Base-by-base conservation (phyloP, 1,140 invertebrate genomes). In the Drosophila triauraria region DNA sequence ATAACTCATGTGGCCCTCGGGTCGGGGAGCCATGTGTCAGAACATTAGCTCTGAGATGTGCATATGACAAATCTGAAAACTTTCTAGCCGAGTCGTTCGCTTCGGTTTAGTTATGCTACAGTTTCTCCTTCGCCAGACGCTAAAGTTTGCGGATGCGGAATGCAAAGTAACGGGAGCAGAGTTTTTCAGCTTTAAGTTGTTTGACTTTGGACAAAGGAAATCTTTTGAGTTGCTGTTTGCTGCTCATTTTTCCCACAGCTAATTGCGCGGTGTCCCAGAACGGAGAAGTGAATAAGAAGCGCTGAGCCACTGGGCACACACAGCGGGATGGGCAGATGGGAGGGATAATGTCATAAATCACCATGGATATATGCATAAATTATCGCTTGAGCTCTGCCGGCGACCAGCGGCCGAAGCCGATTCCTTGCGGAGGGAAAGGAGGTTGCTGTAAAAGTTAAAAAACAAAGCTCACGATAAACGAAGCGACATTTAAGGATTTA, bases 291-390 rank as follows among this genome's bases (percentile, higher is more conserved):
- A 51, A 67, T 61, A 65, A 71, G 80, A 74, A 77, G 79, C 50
- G 72, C 85, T 84, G 78, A 90, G 77, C 85, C 78, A 67, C 68
- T 81, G 62, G 58, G 67, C 56, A 88, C 58, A 83, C 80, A 84
- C 35, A 56, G 53, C 20, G 53, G 23, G 13, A 25, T 32, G 25
- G 20, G 32, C 13, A 38, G 2, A n/a, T n/a, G 54, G 56, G 54
- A 17, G 23, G 69, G 69, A 77, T 44, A 53, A 78, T 75, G 67
- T 68, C 78, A 81, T 88, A 88, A 90, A 88, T 88, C 81, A 90
- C 78, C 79, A 85, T 90, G 81, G 85, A 88, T 88, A 81, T 75
- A 88, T 88, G 84, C 84, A 88, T 88, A 88, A 88, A 88, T 88
- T 88, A 90, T 90, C 56, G 78, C 83, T 62, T 23, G 64, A 64